Evolutionary conservation across 2,888 invertebrate genomes (phyloP), one percentile per base, ranked within the genome.

Genomic region (Parasteatoda lunata): DNA sequence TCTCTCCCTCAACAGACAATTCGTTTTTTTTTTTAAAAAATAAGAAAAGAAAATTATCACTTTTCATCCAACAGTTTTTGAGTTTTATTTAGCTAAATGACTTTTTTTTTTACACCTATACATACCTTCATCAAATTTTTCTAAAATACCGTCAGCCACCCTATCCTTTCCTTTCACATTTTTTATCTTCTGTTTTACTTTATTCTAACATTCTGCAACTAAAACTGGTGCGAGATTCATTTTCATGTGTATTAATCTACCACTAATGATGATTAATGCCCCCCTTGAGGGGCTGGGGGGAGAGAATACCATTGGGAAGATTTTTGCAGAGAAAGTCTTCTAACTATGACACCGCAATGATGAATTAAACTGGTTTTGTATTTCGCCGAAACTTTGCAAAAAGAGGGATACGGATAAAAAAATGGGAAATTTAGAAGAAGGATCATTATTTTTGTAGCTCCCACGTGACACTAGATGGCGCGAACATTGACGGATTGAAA

Each of bases 211-310:
- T 13, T 52, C 70, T 13, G 13, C 68, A 8, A 30, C 59, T 54
- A 15, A n/a, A 71, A 49, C 47, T 15, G 59, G 49, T 45, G 49
- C 64, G 72, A 76, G 85, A 85, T 85, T 85, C 85, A 85, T 85
- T 85, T 85, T 85, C 85, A 85, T 59, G 76, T 71, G 80, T 85
- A 85, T 85, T 85, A 85, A 85, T 85, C 80, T 85, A 85, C 85
- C 85, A 80, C 85, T 85, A 85, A 85, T 85, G 85, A 85, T 85
- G 85, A 85, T 85, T 85, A 85, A 85, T 85, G 85, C 85, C 47
- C 70, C 65, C 80, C 64, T 48, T 47, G 52, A 71, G 65, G 78
- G 72, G 51, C n/a, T 9, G 71, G 8, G 15, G 48, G 11, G 49
- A 52, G 52, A 5, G 71, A 54, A 73, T 72, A 68, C 66, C 48